These are phyloP conservation scores for Sylvilagus bachmani DNA, from an alignment of 2,113 vertebrate genomes.

Conservation along the genomic window DNA sequence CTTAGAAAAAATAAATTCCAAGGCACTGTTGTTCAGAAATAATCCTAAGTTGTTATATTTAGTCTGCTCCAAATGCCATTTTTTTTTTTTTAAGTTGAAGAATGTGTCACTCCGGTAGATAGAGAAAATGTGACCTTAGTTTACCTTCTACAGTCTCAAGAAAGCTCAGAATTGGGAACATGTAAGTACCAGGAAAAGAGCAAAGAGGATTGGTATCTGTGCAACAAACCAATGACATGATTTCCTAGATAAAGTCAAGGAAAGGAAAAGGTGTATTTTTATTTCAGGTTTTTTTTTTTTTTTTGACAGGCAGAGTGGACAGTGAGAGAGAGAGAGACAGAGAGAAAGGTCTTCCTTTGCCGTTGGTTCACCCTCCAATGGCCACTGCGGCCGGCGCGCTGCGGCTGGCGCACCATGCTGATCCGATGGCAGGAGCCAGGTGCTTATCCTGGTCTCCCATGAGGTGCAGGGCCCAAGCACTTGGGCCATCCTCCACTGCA, in stretches of 20 bases:
- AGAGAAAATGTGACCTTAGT: background rate
- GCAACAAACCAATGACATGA: rapidly evolving
- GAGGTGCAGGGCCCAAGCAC: too few relatives aligned
- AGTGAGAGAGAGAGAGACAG: too few relatives aligned
- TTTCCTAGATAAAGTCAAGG: constrained; percentile 59
- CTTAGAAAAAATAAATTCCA: constrained; percentile 43
- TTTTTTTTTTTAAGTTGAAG: constrained; percentile 25
- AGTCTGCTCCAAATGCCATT: constrained; percentile 35
- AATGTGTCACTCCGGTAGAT: background rate
- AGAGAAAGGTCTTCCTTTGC: too few relatives aligned
- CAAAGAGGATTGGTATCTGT: background rate
- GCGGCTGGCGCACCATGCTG: too few relatives aligned
- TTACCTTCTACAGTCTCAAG: constrained; percentile 7
- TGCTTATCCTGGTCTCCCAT: too few relatives aligned
- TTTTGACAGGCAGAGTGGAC: too few relatives aligned
- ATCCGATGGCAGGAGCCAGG: too few relatives aligned
- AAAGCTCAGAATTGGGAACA: background rate
- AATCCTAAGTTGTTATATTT: constrained; percentile 31
- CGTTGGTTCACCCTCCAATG: too few relatives aligned
- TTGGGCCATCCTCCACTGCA: too few relatives aligned
- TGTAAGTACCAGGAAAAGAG: background rate
- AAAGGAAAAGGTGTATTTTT: background rate
- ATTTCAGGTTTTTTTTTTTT: too few relatives aligned
- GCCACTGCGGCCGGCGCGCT: too few relatives aligned
- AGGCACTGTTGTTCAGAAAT: background rate